These are phyloP conservation scores for Macrochelys suwanniensis DNA, from an alignment of 2,797 vertebrate species.

Conservation along the genomic window DNA sequence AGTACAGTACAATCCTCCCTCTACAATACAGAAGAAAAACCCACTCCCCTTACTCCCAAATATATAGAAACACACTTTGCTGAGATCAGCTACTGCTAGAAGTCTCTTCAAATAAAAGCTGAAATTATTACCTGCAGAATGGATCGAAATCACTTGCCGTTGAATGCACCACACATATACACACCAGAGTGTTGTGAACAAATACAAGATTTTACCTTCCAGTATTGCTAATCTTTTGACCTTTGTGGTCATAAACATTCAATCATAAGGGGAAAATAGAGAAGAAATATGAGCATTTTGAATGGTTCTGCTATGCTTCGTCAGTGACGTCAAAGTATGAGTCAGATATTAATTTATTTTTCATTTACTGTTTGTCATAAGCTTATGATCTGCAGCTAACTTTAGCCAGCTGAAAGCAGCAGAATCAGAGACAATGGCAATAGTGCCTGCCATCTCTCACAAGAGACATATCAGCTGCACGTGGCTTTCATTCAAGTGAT, in stretches of 20 bases:
- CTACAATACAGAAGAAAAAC: background rate
- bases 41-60: rapidly evolving
- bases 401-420: background rate
- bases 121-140: background rate
- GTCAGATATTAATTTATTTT: background rate
- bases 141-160: background rate
- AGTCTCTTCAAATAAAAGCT: background rate
- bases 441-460: background rate
- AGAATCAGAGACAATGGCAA: conserved; percentile 30
- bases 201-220: background rate
- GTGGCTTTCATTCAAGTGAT: background rate
- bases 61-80: background rate
- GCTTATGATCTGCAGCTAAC: background rate
- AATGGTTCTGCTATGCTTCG: background rate
- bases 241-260: background rate
- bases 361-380: background rate
- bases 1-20: background rate
- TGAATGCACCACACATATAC: background rate
- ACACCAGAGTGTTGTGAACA: background rate
- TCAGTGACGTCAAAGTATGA: background rate
- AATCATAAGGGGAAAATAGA: background rate
- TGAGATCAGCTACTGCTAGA: background rate
- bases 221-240: background rate
- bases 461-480: background rate
- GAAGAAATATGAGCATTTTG: background rate